A percentile compares a stretch with the other conserved stretches of the same genome.
phyloP scores from a whole-genome alignment of 2,888 invertebrate species.

The Rhingia campestris region DNA sequence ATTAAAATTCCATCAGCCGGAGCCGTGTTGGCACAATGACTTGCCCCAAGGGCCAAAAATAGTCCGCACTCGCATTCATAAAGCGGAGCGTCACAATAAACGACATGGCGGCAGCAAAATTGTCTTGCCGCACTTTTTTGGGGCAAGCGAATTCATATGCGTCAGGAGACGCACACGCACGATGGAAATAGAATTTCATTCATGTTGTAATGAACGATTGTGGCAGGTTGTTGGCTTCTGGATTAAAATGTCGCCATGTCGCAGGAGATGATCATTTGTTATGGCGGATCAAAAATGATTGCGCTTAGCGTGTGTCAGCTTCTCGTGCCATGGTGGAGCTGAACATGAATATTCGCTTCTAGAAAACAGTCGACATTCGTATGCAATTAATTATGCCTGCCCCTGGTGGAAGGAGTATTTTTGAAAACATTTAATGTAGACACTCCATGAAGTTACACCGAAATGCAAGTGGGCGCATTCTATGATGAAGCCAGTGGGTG shows the following conservation, averaged over 20 bases:
- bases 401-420: background rate
- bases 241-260: conserved; percentile 73
- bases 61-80: conserved; percentile 65
- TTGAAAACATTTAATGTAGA: conserved; percentile 28
- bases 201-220: conserved; percentile 69
- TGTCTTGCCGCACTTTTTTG: background rate
- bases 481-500: background rate
- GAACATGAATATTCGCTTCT: conserved; percentile 53
- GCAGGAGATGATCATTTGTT: conserved; percentile 72
- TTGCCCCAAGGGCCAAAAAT: conserved; percentile 54
- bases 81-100: conserved; percentile 56
- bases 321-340: background rate
- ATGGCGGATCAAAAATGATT: conserved; percentile 68
- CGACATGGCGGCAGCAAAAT: conserved; percentile 14
- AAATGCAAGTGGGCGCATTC: background rate
- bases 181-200: conserved; percentile 68
- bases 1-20: conserved; percentile 73
- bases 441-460: conserved; percentile 8
- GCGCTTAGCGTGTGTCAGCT: conserved; percentile 47
- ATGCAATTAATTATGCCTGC: conserved; percentile 49
- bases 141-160: conserved; percentile 16
- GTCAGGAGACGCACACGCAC: conserved; percentile 21
- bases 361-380: conserved; percentile 41
- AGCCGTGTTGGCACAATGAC: conserved; percentile 66
- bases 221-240: conserved; percentile 74